Evolutionary conservation across 2,113 vertebrate species (phyloP), one percentile per base, ranked within the genome.

Genomic region (Microcebus ravelobensis): DNA sequence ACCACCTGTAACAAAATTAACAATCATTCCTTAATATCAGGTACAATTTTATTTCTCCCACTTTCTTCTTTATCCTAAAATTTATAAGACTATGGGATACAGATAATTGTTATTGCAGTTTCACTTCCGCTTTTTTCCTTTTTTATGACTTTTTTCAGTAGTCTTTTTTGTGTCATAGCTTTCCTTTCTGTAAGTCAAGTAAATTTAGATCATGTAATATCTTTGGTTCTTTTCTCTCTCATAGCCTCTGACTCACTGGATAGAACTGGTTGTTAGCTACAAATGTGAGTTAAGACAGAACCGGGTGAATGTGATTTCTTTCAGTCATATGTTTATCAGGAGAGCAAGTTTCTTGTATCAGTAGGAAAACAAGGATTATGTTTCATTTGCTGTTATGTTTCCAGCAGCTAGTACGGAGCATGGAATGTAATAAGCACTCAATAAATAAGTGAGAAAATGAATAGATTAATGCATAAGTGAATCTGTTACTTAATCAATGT

Each of bases 391-490:
- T 77, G 79, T 86, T 94, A 23, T 48, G 18, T 63, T 87, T 74
- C 23, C 13, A 74, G 48, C 39, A 90, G 14, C 63, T 73, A 14
- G 48, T 45, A 70, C 27, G 80, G 36, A 71, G 25, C 15, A 25
- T 83, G 50, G 61, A 10, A 11, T 77, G 9, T 48, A 71, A 20
- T 73, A 71, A 23, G 15, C 31, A 83, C 3, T 90, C 20, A 71
- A 27, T 87, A 93, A 57, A 77, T 84, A 91, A 93, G 3, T 67
- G 39, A 90, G 25, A 81, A 96, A 90, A 59, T 73, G 39, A 91
- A 73, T 67, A 84, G 50, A 55, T 79, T 80, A 88, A 67, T 94
- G 21, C 8, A 52, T 77, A 76, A 57, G 57, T 82, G 36, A 94
- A 83, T 90, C 63, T 31, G 70, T 92, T 92, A 73, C 50, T 82